Conservation (phyloP, 2,797 vertebrate genomes). For the Sebastes jordani region DNA sequence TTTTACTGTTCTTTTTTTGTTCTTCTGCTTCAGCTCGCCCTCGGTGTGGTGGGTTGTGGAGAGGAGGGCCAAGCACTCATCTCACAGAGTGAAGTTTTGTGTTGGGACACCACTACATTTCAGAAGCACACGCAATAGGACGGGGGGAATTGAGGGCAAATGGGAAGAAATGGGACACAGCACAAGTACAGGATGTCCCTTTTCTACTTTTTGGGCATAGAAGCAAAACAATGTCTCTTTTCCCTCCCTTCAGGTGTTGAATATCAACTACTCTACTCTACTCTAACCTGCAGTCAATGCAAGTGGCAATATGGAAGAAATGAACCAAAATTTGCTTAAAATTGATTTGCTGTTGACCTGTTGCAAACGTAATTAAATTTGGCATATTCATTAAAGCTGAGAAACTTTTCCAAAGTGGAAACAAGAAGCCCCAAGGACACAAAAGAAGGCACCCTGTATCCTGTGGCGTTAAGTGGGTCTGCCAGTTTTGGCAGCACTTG, state of each 20-base stretch:
- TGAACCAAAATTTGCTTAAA: background rate
- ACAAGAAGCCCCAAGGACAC: slow-evolving; percentile 4
- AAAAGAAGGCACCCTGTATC: background rate
- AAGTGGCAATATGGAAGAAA: background rate
- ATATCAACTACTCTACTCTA: background rate
- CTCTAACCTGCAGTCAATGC: background rate
- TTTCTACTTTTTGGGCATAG: background rate
- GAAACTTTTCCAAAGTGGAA: background rate
- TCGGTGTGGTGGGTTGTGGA: background rate
- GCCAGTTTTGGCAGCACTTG: slow-evolving; percentile 23
- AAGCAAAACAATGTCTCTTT: background rate
- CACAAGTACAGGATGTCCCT: slow-evolving; percentile 8
- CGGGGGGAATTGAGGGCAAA: background rate
- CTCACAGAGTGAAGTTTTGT: background rate
- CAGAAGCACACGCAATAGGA: background rate
- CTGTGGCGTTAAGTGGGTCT: slow-evolving; percentile 17
- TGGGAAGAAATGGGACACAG: background rate
- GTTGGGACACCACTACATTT: slow-evolving; percentile 2
- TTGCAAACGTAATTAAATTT: background rate
- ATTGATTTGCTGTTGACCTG: background rate
- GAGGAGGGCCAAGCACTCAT: background rate
- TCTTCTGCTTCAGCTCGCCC: background rate
- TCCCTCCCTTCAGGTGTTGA: background rate
- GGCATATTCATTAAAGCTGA: background rate
- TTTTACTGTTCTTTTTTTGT: background rate